phyloP scores from a whole-genome alignment of 2,797 vertebrate genomes.

The Tenualosa ilisha region DNA sequence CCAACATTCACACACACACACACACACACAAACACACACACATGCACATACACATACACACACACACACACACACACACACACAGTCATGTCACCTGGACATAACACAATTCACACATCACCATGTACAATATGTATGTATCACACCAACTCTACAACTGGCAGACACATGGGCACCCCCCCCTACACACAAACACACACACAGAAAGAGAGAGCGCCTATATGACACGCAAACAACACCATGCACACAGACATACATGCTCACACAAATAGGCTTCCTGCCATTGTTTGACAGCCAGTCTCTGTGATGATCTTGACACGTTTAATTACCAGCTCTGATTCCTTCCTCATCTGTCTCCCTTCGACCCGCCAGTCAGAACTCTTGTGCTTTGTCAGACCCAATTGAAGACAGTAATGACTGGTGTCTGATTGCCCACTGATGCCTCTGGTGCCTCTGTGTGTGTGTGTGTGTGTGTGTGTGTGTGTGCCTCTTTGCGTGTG shows the following conservation, averaged over 20 bases:
- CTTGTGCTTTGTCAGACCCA: constrained; percentile 40
- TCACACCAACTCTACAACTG: too few relatives aligned
- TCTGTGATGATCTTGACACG: constrained; percentile 44
- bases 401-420: constrained; percentile 27
- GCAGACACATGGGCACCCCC: background rate
- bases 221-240: background rate
- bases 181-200: background rate
- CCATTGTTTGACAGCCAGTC: constrained; percentile 37
- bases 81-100: background rate
- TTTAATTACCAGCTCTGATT: constrained; percentile 53
- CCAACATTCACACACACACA: background rate
- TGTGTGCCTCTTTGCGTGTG: background rate
- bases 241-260: background rate
- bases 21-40: background rate
- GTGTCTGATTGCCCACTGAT: constrained; percentile 40
- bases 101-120: too few relatives aligned
- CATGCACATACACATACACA: background rate
- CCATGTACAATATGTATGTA: too few relatives aligned
- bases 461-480: background rate
- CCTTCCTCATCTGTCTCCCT: constrained; percentile 40
- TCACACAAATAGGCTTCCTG: background rate
- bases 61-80: background rate
- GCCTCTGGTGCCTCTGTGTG: background rate
- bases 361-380: constrained; percentile 46
- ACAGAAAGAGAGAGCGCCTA: background rate